Evolutionary conservation across 2,888 invertebrate genomes (phyloP).

Genomic region (Caenorhabditis doughertyi): DNA sequence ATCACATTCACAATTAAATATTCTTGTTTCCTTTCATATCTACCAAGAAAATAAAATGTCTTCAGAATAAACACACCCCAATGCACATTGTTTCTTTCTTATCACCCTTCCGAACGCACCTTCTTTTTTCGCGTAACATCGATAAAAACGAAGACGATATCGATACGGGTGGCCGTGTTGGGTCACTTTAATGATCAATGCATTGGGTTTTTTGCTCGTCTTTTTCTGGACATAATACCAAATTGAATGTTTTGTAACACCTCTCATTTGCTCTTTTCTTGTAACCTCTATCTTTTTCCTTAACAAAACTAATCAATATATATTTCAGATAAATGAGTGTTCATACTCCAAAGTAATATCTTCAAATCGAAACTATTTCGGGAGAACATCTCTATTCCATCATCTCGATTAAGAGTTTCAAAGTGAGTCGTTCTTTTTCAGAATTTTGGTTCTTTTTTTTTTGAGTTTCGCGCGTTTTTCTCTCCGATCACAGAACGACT

Average conservation of each 20-base stretch:
- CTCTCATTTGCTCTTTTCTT: not conserved
- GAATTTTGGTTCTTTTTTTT: conserved; percentile 12
- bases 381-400: conserved; percentile 8
- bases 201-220: not conserved
- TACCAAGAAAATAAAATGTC: not conserved
- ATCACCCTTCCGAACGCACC: conserved; percentile 45
- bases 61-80: conserved; percentile 32
- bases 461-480: conserved; percentile 16
- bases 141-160: conserved; percentile 30
- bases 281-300: not conserved
- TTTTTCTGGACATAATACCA: too few relatives aligned
- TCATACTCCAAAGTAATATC: conserved; percentile 44
- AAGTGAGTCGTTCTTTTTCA: conserved; percentile 21
- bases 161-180: conserved; percentile 27
- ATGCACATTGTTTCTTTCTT: conserved; percentile 25
- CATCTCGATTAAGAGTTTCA: conserved; percentile 18
- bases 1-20: not conserved
- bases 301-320: not conserved
- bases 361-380: conserved; percentile 10
- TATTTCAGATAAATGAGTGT: conserved; percentile 55
- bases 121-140: conserved; percentile 46
- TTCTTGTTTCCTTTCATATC: not conserved
- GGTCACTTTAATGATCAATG: not conserved
- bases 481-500: conserved; percentile 46
- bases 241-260: too few relatives aligned